Evolutionary conservation across 2,888 invertebrate genomes (phyloP).

Genomic region (Parnassius smintheus): DNA sequence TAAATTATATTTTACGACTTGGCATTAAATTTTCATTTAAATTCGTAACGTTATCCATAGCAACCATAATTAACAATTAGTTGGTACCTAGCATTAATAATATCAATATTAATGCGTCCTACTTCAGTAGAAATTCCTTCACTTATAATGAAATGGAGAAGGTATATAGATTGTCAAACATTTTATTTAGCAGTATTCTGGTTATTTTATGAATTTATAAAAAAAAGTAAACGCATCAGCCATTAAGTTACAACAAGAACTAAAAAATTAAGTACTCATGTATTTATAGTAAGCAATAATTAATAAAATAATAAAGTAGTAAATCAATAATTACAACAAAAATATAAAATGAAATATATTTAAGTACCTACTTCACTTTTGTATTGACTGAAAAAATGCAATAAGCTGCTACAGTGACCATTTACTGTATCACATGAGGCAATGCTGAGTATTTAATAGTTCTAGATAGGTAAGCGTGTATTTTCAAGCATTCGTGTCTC

Average conservation of each 20-base stretch:
- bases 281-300: background rate
- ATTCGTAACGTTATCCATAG: constrained; percentile 8
- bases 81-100: background rate
- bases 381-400: background rate
- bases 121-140: too few species aligned
- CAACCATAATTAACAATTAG: constrained; percentile 9
- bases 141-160: too few species aligned
- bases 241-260: too few species aligned
- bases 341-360: background rate
- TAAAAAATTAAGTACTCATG: too few species aligned
- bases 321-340: background rate
- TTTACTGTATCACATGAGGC: constrained; percentile 20
- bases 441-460: constrained; percentile 20
- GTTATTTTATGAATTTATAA: too few species aligned
- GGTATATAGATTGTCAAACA: too few species aligned
- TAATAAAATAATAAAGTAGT: background rate
- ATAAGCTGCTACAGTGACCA: constrained; percentile 14
- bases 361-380: background rate
- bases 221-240: too few species aligned
- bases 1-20: constrained; percentile 2
- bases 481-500: constrained; percentile 37
- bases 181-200: too few species aligned
- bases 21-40: constrained; percentile 9
- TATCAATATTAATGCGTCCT: background rate
- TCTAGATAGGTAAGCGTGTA: constrained; percentile 23